Evolutionary conservation across 2,888 invertebrate genomes (phyloP), one percentile per base, ranked within the genome.

Genomic region (Embidobia sp.): DNA sequence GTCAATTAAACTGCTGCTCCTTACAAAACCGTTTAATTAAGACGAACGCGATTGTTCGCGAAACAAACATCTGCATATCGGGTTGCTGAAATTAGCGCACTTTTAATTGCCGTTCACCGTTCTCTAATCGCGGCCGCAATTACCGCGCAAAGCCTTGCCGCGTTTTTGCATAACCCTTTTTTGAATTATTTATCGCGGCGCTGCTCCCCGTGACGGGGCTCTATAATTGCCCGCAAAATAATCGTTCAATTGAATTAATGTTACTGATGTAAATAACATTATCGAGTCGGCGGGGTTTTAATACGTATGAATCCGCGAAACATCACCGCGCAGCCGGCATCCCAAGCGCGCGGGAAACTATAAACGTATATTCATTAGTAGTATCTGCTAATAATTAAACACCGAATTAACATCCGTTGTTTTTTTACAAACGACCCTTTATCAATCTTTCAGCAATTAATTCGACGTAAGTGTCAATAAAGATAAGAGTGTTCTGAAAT

Each of bases 11-110:
- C 11, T 15, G 42, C 42, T 13, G 46, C 33, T 42, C 10, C 51
- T 66, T 35, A 27, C 44, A 53, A 26, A 53, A 66, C 40, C 31
- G 31, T 66, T 53, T 27, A 53, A 53, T 66, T 51, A 53, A 44
- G 33, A 16, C 49, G 44, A 66, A 46, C 57, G 18, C 42, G 33
- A 49, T 59, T 48, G 53, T 48, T 57, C 40, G 49, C 22, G 7
- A 27, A 49, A 46, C 44, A 55, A 59, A 42, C 26, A 57, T 59
- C 59, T 42, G 33, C 49, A 57, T 59, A 69, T 49, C 33, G 42
- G 19, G 16, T 49, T 69, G 33, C 49, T 40, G 29, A 35, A 44
- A 57, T 57, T 55, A 67, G 57, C 59, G 40, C 49, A 37, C 27
- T 49, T 69, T 69, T 49, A 37, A 57, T 57, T 27, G 22, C 15